Evolutionary conservation across 2,888 invertebrate species (phyloP).

Genomic region (Galerucella calmariensis): DNA sequence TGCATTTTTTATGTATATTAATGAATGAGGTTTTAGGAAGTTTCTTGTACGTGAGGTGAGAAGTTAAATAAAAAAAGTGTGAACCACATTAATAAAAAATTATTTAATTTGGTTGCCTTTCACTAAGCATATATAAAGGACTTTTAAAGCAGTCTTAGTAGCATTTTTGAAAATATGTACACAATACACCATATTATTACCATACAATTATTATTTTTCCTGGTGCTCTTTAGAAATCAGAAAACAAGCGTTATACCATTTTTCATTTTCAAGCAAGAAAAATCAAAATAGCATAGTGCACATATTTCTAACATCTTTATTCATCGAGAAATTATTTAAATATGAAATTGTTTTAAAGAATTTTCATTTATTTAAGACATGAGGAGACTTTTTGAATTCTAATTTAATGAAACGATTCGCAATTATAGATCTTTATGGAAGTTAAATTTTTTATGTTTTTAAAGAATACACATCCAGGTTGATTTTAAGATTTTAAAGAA

Average conservation of each 20-base stretch:
- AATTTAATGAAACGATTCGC: background rate
- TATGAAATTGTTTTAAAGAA: slow-evolving; percentile 44
- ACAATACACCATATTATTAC: slow-evolving; percentile 49
- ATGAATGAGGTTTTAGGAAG: too few species aligned
- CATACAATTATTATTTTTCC: slow-evolving; percentile 48
- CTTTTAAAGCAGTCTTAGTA: slow-evolving; percentile 55
- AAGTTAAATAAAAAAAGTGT: slow-evolving; percentile 25
- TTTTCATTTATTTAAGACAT: slow-evolving; percentile 24
- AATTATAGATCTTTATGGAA: too few species aligned
- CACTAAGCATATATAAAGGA: slow-evolving; percentile 57
- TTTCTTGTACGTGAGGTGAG: too few species aligned
- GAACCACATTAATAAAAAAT: slow-evolving; percentile 44
- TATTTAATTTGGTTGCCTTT: slow-evolving; percentile 54
- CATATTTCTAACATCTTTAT: slow-evolving; percentile 45
- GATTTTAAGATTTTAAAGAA: too few species aligned
- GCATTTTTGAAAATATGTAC: slow-evolving; percentile 53
- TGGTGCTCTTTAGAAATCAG: slow-evolving; percentile 49
- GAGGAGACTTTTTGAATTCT: background rate
- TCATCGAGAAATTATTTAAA: slow-evolving; percentile 40
- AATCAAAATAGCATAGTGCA: slow-evolving; percentile 46
- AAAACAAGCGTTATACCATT: slow-evolving; percentile 46
- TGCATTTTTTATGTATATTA: too few species aligned
- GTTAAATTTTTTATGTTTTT: too few species aligned
- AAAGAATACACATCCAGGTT: too few species aligned
- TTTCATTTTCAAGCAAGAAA: slow-evolving; percentile 45